Conservation (phyloP, 2,797 vertebrate genomes). For the Chelidonichthys spinosus region DNA sequence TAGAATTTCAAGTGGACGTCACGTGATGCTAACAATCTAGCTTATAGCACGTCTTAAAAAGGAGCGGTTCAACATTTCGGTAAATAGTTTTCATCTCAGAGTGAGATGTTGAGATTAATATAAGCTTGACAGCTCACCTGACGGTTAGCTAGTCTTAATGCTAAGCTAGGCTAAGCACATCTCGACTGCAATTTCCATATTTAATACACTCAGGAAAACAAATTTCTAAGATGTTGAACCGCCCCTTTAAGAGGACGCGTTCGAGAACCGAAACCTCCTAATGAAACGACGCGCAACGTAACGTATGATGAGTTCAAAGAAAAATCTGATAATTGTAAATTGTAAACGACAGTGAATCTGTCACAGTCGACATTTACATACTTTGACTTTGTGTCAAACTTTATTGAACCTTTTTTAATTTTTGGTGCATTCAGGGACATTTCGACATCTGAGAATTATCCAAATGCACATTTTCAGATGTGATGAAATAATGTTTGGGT, state of each 20-base stretch:
- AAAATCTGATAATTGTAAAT: background rate
- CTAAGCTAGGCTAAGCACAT: slow-evolving; percentile 3
- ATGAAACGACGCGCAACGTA: no score
- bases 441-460: background rate
- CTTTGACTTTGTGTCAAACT: background rate
- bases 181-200: background rate
- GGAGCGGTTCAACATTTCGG: background rate
- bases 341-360: slow-evolving; percentile 3
- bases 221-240: background rate
- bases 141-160: background rate
- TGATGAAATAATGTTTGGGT: background rate
- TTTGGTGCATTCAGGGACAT: slow-evolving; percentile 15
- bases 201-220: background rate
- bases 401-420: background rate
- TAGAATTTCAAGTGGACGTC: background rate
- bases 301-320: background rate
- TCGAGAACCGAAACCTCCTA: background rate
- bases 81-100: background rate
- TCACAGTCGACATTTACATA: slow-evolving; percentile 2
- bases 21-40: slow-evolving; percentile 12
- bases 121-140: background rate
- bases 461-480: background rate
- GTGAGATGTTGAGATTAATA: background rate
- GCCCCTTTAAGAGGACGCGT: background rate
- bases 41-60: background rate